These are phyloP conservation scores for Schizopygopsis malacanthus DNA, from an alignment of 2,797 vertebrate genomes.

Conservation along the genomic window DNA sequence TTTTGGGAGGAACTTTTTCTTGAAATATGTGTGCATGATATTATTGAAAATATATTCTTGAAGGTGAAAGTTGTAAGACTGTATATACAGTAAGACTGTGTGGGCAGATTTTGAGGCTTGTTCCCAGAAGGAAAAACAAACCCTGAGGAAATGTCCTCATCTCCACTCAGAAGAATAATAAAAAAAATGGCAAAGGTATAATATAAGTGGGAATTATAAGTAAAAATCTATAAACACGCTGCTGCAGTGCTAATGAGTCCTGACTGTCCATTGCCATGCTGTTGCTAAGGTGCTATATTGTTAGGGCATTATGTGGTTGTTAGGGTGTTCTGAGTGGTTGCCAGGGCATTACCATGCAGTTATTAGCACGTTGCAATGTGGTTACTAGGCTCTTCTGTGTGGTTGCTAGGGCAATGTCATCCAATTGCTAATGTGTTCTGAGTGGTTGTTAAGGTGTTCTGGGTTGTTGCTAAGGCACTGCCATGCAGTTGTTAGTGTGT, in stretches of 20 bases:
- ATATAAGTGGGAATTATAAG: neutral
- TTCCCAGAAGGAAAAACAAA: conserved; percentile 3
- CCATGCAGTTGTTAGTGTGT: too few species aligned
- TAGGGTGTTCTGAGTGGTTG: neutral
- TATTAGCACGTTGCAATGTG: neutral
- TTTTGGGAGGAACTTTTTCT: neutral
- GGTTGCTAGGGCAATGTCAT: too few species aligned
- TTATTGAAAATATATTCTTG: neutral
- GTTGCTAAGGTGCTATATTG: neutral
- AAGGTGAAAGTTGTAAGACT: neutral
- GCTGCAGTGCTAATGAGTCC: neutral
- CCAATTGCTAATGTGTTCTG: too few species aligned
- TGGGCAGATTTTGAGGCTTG: neutral
- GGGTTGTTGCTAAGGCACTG: too few species aligned
- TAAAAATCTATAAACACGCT: neutral
- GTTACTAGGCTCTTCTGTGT: neutral
- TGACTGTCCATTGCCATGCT: neutral
- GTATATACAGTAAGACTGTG: neutral
- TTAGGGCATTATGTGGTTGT: neutral
- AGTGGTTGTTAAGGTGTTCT: neutral
- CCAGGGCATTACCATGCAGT: neutral
- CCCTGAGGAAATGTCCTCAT: neutral
- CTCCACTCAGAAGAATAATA: neutral
- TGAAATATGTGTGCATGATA: neutral
- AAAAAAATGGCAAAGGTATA: neutral